Conservation (phyloP, 2,888 invertebrate species). For the Habrosyne pyritoides region DNA sequence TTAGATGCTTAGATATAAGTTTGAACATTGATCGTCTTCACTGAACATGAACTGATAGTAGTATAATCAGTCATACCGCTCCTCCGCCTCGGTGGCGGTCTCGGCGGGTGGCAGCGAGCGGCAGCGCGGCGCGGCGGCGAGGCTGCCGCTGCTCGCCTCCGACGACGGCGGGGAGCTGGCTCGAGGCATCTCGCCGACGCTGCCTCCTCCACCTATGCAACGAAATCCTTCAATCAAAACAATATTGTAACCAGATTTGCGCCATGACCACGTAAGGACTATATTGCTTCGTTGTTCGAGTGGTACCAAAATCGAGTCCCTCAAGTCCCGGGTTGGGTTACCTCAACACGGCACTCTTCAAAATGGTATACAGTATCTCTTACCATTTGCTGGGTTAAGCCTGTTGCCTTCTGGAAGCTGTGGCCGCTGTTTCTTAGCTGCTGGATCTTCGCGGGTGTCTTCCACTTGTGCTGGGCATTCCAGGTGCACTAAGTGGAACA, state of each 20-base stretch:
- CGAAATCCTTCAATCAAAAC: too few species aligned
- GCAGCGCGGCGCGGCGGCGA: constrained; percentile 18
- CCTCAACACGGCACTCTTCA: too few species aligned
- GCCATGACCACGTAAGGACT: too few species aligned
- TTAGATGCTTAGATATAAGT: neutral
- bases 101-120: constrained; percentile 66
- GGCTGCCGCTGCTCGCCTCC: constrained; percentile 17
- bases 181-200: neutral
- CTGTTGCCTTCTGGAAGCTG: constrained; percentile 38
- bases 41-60: constrained; percentile 25
- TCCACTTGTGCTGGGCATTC: constrained; percentile 94
- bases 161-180: constrained; percentile 13
- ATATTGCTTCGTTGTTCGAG: too few species aligned
- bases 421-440: constrained; percentile 58
- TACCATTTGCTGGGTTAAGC: constrained; percentile 33
- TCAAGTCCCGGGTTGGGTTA: too few species aligned
- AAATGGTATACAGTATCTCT: too few species aligned
- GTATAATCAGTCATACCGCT: constrained; percentile 55
- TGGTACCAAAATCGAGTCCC: too few species aligned
- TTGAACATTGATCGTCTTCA: constrained; percentile 1
- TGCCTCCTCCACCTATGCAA: neutral
- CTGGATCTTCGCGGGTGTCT: constrained; percentile 62
- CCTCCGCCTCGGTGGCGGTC: constrained; percentile 78
- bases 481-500: constrained; percentile 98
- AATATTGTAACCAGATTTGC: too few species aligned